phyloP scores from a whole-genome alignment of 1,140 invertebrate genomes.

The Idris sp. region DNA sequence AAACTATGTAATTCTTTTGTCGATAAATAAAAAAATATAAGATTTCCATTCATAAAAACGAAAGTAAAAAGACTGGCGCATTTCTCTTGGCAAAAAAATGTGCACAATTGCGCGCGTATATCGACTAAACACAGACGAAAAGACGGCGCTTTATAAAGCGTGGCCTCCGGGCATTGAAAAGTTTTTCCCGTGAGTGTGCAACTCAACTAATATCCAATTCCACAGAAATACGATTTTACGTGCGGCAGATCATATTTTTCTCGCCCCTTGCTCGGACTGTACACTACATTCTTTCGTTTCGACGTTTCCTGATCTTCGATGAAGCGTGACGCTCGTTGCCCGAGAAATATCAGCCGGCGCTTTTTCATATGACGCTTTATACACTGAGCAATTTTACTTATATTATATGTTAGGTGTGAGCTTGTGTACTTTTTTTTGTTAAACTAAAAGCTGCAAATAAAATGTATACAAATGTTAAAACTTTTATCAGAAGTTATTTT shows the following conservation, averaged over 20 bases:
- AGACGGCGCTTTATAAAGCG: constrained; percentile 47
- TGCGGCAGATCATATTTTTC: constrained; percentile 58
- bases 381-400: constrained; percentile 42
- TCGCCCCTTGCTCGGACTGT: constrained; percentile 43
- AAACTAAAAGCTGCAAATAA: too few species aligned
- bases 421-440: constrained; percentile 10
- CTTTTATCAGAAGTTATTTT: constrained; percentile 53
- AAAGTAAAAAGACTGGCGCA: constrained; percentile 6
- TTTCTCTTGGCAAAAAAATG: constrained; percentile 24
- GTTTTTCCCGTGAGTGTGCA: constrained; percentile 37
- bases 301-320: constrained; percentile 56
- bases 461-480: too few species aligned
- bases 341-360: constrained; percentile 54
- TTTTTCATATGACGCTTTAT: constrained; percentile 52
- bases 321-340: constrained; percentile 58
- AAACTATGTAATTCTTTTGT: too few species aligned
- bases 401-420: constrained; percentile 36
- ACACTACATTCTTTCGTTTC: constrained; percentile 41
- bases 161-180: constrained; percentile 52
- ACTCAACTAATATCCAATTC: constrained; percentile 61
- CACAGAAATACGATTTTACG: constrained; percentile 58
- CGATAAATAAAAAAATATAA: too few species aligned
- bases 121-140: constrained; percentile 29
- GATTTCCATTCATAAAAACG: too few species aligned
- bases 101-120: constrained; percentile 35